Percentiles rank a stretch among this genome's conserved stretches.
Conservation (phyloP, 2,113 vertebrate genomes). For the Chaenocephalus aceratus region DNA sequence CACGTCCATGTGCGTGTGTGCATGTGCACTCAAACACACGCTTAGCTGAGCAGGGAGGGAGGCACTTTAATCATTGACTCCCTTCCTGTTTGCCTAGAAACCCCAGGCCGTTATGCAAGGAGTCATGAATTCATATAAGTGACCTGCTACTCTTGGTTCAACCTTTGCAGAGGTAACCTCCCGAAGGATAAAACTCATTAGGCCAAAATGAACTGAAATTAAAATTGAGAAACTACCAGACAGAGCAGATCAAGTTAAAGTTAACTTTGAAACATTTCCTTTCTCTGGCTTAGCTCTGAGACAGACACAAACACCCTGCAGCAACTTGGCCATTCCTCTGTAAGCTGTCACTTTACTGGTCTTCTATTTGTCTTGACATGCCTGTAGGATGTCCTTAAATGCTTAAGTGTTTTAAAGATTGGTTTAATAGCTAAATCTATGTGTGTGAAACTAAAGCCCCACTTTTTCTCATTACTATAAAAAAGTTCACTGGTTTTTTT, state of each 20-base stretch:
- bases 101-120: constrained; percentile 49
- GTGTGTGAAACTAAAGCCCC: constrained; percentile 36
- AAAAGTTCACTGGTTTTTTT: constrained; percentile 3
- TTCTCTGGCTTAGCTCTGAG: constrained; percentile 46
- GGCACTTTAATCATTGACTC: constrained; percentile 55
- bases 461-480: constrained; percentile 21
- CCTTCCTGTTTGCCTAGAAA: constrained; percentile 63
- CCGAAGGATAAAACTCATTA: constrained; percentile 67
- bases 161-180: constrained; percentile 58
- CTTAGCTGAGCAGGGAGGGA: constrained; percentile 24
- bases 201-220: constrained; percentile 57
- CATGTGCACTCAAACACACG: constrained; percentile 4
- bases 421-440: not conserved
- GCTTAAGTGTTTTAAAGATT: constrained; percentile 13
- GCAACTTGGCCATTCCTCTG: constrained; percentile 47
- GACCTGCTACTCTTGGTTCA: constrained; percentile 53
- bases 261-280: constrained; percentile 47
- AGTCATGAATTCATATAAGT: constrained; percentile 48
- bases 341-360: constrained; percentile 35
- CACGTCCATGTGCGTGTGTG: not conserved
- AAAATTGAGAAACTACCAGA: constrained; percentile 56
- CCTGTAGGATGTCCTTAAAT: not conserved
- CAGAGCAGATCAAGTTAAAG: constrained; percentile 37
- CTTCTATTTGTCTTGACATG: not conserved
- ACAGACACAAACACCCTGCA: constrained; percentile 55